These are phyloP conservation scores for Anolis apletophallus DNA, from an alignment of 2,797 vertebrate genomes.

Conservation along the genomic window DNA sequence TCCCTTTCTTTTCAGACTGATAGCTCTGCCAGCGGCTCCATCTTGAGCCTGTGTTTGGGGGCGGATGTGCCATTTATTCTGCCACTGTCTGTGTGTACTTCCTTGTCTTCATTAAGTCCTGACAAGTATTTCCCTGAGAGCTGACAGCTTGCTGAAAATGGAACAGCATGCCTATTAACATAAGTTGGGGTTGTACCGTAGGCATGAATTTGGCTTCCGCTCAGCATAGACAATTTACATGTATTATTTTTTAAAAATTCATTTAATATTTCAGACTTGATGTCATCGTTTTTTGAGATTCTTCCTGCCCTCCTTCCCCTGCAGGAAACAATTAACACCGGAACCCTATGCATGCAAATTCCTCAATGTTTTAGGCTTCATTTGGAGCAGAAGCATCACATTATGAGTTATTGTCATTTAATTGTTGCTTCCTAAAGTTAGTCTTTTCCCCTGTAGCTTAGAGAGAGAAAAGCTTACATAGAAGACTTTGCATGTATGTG, in stretches of 20 bases:
- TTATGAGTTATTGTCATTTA: neutral
- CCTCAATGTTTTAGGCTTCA: neutral
- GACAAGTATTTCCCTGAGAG: slow-evolving; percentile 20
- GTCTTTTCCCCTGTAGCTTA: neutral
- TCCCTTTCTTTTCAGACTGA: neutral
- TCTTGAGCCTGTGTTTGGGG: slow-evolving; percentile 12
- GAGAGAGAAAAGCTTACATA: neutral
- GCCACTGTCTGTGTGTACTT: neutral
- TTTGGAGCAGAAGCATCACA: neutral
- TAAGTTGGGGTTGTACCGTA: neutral
- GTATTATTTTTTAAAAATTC: neutral
- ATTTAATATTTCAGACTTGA: neutral
- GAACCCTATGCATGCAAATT: neutral
- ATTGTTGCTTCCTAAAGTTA: neutral
- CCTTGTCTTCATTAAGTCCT: slow-evolving; percentile 33
- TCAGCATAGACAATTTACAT: neutral
- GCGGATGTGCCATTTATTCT: neutral
- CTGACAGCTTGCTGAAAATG: slow-evolving; percentile 6
- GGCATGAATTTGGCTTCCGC: neutral
- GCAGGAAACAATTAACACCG: neutral
- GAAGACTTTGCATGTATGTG: neutral
- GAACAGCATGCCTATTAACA: slow-evolving; percentile 9
- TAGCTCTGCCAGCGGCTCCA: neutral
- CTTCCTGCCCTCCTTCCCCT: no score
- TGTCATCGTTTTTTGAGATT: neutral